Conservation (phyloP, 2,888 invertebrate genomes). For the Harmothoe impar region DNA sequence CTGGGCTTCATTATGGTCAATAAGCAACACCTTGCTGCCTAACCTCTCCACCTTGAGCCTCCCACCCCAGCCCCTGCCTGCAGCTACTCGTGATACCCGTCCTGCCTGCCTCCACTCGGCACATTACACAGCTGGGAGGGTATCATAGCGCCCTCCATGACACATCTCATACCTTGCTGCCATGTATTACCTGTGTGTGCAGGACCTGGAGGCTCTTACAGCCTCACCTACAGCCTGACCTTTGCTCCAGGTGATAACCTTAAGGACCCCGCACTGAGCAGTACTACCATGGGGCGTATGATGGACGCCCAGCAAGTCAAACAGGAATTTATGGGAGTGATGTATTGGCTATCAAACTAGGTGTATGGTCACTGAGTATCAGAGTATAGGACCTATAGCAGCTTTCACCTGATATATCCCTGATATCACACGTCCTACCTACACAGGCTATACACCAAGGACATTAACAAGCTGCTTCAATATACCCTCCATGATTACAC, state of each 20-base stretch:
- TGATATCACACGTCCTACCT: no score
- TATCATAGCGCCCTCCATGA: neutral
- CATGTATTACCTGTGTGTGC: constrained; percentile 27
- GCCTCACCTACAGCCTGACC: neutral
- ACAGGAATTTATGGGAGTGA: constrained; percentile 17
- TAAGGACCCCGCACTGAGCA: neutral
- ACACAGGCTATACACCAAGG: no score
- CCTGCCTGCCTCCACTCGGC: neutral
- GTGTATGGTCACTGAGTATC: neutral
- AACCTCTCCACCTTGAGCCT: neutral
- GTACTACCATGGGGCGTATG: neutral
- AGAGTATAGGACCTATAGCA: neutral
- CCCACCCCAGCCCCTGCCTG: neutral
- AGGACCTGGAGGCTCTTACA: neutral
- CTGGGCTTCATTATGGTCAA: constrained; percentile 43
- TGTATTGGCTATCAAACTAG: neutral
- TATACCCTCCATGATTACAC: no score
- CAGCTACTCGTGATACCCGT: neutral
- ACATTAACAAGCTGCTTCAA: no score
- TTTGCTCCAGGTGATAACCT: constrained; percentile 38
- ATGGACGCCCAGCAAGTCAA: neutral
- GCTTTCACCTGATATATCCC: no score
- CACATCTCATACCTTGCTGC: constrained; percentile 28
- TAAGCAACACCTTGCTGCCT: constrained; percentile 10
- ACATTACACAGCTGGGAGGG: constrained; percentile 43